Percentiles rank a stretch among this genome's conserved stretches.
phyloP scores from a whole-genome alignment of 2,888 invertebrate genomes.

The Hydropsyche betteni region DNA sequence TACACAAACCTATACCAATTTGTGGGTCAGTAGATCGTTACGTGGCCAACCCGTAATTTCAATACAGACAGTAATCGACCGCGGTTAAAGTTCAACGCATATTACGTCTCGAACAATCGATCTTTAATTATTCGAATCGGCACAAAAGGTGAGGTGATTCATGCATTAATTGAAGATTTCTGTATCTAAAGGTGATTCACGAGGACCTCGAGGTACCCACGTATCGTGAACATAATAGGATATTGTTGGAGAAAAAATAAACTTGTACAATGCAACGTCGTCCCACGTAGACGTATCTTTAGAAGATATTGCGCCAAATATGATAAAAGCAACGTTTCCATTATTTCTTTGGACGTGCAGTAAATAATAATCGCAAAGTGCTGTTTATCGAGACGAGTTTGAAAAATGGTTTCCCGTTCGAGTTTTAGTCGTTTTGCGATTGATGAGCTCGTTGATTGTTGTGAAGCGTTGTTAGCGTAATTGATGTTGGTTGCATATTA shows the following conservation, averaged over 20 bases:
- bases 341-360: constrained; percentile 16
- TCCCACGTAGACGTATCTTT: constrained; percentile 12
- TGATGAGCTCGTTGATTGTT: too few species aligned
- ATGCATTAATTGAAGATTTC: constrained; percentile 21
- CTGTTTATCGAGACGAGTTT: constrained; percentile 1
- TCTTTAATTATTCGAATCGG: constrained; percentile 14
- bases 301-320: constrained; percentile 6
- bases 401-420: background rate
- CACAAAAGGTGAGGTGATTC: constrained; percentile 24
- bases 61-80: background rate
- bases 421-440: background rate
- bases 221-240: constrained; percentile 26
- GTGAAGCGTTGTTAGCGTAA: background rate
- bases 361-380: constrained; percentile 24
- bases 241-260: constrained; percentile 7
- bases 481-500: too few species aligned
- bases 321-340: constrained; percentile 22
- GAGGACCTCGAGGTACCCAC: constrained; percentile 17
- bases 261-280: constrained; percentile 15
- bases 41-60: too few species aligned
- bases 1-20: too few species aligned
- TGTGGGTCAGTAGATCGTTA: too few species aligned
- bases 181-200: constrained; percentile 15
- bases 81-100: background rate
- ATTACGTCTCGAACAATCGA: constrained; percentile 12